These are phyloP conservation scores for Diplosoma virens DNA, from an alignment of 23 tunicate genomes.

Conservation along the genomic window DNA sequence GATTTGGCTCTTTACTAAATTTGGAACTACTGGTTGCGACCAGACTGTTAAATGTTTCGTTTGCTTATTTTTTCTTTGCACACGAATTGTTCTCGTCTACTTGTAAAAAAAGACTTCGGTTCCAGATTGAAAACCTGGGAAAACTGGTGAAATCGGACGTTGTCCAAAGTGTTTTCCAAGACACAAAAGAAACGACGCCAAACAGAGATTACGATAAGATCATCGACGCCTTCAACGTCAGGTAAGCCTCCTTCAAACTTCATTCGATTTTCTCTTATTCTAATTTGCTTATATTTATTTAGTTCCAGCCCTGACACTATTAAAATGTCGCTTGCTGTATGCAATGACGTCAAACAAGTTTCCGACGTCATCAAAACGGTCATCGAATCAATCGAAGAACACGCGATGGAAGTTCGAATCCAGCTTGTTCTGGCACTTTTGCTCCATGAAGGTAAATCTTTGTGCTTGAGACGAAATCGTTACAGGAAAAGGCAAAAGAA, in stretches of 20 bases:
- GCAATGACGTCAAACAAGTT: conserved; percentile 75
- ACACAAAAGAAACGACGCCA: conserved; percentile 81
- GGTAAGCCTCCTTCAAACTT: conserved; percentile 22
- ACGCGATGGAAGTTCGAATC: conserved; percentile 75
- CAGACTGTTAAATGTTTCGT: too few relatives aligned
- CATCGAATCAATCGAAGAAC: conserved; percentile 65
- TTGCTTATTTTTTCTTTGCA: too few relatives aligned
- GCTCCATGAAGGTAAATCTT: conserved; percentile 83
- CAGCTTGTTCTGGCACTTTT: conserved; percentile 82
- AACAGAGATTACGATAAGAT: conserved; percentile 44
- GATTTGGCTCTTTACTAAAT: too few relatives aligned
- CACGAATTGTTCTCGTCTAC: too few relatives aligned
- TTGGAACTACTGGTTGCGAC: too few relatives aligned
- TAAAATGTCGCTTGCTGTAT: conserved; percentile 69
- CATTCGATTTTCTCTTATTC: neutral
- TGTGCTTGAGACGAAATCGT: too few relatives aligned
- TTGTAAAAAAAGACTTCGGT: too few relatives aligned
- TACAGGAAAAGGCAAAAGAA: too few relatives aligned
- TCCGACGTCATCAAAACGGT: conserved; percentile 84
- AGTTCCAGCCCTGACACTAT: conserved; percentile 78
- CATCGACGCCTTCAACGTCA: conserved; percentile 54
- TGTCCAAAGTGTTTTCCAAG: conserved; percentile 61
- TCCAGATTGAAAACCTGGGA: conserved; percentile 61
- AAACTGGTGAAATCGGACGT: conserved; percentile 61
- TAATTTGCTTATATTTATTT: neutral